Conservation (phyloP, 1,140 invertebrate genomes). For the Asbolus verrucosus region DNA sequence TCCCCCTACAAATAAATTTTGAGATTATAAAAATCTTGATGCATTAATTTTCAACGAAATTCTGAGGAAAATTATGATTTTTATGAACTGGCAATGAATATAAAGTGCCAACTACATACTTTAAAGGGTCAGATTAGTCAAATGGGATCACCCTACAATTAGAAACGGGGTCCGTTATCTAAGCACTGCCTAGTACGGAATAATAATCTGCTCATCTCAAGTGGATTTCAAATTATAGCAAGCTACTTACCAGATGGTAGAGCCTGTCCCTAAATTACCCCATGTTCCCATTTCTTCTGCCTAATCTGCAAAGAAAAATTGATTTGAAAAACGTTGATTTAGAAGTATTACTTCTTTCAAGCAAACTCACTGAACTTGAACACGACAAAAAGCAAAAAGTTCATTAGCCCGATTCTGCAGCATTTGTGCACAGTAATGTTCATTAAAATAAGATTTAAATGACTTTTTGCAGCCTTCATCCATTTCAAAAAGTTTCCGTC, state of each 20-base stretch:
- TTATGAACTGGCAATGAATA: neutral
- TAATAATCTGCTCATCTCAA: constrained; percentile 29
- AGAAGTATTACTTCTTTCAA: no score
- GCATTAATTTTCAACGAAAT: no score
- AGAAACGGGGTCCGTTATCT: constrained; percentile 11
- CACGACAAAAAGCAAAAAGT: no score
- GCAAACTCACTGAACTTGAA: no score
- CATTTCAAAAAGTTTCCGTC: constrained; percentile 12
- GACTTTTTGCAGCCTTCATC: constrained; percentile 16
- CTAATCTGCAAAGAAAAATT: constrained; percentile 14
- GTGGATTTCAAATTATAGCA: constrained; percentile 2
- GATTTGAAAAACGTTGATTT: no score
- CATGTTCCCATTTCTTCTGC: neutral
- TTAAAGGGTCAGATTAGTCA: constrained; percentile 8
- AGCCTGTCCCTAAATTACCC: neutral
- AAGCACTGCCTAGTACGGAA: constrained; percentile 21
- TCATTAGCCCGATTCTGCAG: constrained; percentile 8
- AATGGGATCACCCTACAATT: constrained; percentile 23
- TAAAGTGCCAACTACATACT: constrained; percentile 7
- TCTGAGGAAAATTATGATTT: neutral
- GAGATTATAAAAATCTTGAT: no score
- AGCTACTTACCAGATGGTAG: constrained; percentile 14
- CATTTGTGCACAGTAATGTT: constrained; percentile 15
- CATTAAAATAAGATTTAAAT: constrained; percentile 28
- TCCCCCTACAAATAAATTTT: no score